phyloP scores from a whole-genome alignment of 2,113 vertebrate genomes.

The rabbit (Oryctolagus cuniculus) region mOryCun1.1 NC_091451.1:36274501-36275000 shows the following conservation, averaged over 20 bases:
- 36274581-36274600: slow-evolving; percentile 39
- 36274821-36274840: neutral
- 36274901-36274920: neutral
- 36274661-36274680: neutral
- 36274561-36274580: slow-evolving; percentile 31
- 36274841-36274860: neutral
- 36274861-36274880: neutral
- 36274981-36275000: neutral
- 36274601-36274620: neutral
- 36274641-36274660: neutral
- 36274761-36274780: neutral
- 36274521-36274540: slow-evolving; percentile 35
- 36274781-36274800: neutral
- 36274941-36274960: neutral
- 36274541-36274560: neutral
- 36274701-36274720: neutral
- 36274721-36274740: neutral
- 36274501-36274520: neutral
- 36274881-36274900: neutral
- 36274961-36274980: neutral
- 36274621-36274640: neutral
- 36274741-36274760: neutral
- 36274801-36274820: neutral
- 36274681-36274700: neutral
- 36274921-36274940: neutral